Conservation (phyloP, 2,113 vertebrate species). For the Cynopterus brachyotis region DNA sequence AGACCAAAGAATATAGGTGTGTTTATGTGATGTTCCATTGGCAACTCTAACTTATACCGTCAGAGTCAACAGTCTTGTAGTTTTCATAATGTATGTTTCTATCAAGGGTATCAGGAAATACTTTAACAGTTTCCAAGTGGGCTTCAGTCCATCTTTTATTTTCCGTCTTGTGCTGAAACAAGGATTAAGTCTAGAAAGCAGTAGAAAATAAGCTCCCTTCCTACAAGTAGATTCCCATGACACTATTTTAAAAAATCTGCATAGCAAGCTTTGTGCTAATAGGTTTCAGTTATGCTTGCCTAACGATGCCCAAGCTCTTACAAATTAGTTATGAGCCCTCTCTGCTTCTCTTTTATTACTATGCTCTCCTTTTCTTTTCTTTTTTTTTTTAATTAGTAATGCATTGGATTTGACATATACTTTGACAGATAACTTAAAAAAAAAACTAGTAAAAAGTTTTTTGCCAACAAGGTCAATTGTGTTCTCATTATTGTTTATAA, state of each 20-base stretch:
- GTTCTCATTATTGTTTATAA: not conserved
- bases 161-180: constrained; percentile 39
- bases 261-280: constrained; percentile 50
- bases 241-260: constrained; percentile 53
- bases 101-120: not conserved
- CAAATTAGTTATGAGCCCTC: not conserved
- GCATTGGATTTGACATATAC: not conserved
- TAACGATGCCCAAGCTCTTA: constrained; percentile 6
- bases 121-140: not conserved
- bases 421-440: constrained; percentile 36
- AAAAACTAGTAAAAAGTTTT: not conserved
- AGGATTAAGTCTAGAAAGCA: not conserved
- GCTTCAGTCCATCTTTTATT: not conserved
- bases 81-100: not conserved
- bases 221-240: constrained; percentile 33
- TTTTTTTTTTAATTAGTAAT: not conserved
- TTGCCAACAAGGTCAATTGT: constrained; percentile 7
- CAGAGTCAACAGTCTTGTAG: not conserved
- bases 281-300: constrained; percentile 1
- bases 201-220: constrained; percentile 29
- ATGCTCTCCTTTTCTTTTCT: not conserved
- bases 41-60: not conserved
- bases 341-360: constrained; percentile 33
- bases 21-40: not conserved
- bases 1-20: not conserved